Base-by-base conservation (phyloP, 2,888 invertebrate genomes). In the Piscicola geometra region DNA sequence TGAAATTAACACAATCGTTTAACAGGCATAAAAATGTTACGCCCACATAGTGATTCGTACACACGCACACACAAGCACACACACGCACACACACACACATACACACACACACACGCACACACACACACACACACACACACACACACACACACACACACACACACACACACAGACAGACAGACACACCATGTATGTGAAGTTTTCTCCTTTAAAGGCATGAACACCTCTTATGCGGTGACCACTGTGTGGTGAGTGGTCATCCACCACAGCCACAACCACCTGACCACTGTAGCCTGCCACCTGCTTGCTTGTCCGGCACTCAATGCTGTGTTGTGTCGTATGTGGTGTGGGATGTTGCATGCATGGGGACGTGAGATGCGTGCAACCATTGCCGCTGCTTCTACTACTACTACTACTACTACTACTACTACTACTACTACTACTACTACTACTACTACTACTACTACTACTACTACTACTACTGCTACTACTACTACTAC, bases 121-220 rank as follows among this genome's bases (percentile, higher is more conserved):
- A 33, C 69, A 68, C 69, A 33, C 69, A 68, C 69, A 33, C 69
- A 68, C 64, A 64, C 71, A 50, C 71, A 71, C 71, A 71, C 71
- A 50, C 71, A 71, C 71, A 71, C 71, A 50, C 71, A 71, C 71
- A 71, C 71, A 50, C 71, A 33, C 68, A 33, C 69, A 33, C 69
- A 68, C 35, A 32, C 69, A 47, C 50, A 47, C 50, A 1, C 50
- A 47, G 5, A 41, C 41, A 41, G 9, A 41, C 41, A 41, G 9
- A 41, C 41, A 41, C 41, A 41, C 41, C n/a, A n/a, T 2, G 32
- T 25, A 71, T 0, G 56, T 30, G 33, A 71, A 71, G 50, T 52
- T 50, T 12, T 71, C 50, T n/a, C 41, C 71, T 21, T 71, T 25
- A 9, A 52, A 30, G 35, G 50, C 52, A 33, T 71, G 50, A 71